Conservation (phyloP, 2,797 vertebrate species). For the Enteromius paludinosus region DNA sequence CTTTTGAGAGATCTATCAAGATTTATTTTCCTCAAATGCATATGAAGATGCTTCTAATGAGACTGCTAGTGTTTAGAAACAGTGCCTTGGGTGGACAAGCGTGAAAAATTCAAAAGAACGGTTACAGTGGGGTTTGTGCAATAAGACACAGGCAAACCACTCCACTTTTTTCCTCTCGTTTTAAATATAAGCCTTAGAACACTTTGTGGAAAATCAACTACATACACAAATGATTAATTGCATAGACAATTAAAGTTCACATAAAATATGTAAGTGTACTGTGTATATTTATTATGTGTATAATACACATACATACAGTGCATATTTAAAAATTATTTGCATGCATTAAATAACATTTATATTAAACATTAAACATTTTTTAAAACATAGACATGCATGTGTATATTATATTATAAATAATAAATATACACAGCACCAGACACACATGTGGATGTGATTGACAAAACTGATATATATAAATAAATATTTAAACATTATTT, state of each 20-base stretch:
- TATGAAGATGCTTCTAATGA: constrained; percentile 72
- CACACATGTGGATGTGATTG: too few species aligned
- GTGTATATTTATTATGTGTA: too few species aligned
- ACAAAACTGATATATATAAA: not conserved
- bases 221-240: not conserved
- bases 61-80: constrained; percentile 68
- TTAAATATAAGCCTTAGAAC: not conserved
- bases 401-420: too few species aligned
- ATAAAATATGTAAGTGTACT: too few species aligned
- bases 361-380: too few species aligned
- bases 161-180: not conserved
- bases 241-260: too few species aligned
- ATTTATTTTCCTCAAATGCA: constrained; percentile 68
- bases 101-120: constrained; percentile 67
- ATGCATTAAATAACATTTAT: too few species aligned
- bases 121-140: constrained; percentile 61
- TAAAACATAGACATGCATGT: too few species aligned
- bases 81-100: constrained; percentile 54
- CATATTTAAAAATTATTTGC: too few species aligned
- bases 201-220: not conserved
- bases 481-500: too few species aligned
- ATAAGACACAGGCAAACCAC: constrained; percentile 63
- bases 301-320: too few species aligned
- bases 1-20: constrained; percentile 72
- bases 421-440: too few species aligned